Conservation (phyloP, 2,797 vertebrate genomes). For the Notamacropus eugenii region DNA sequence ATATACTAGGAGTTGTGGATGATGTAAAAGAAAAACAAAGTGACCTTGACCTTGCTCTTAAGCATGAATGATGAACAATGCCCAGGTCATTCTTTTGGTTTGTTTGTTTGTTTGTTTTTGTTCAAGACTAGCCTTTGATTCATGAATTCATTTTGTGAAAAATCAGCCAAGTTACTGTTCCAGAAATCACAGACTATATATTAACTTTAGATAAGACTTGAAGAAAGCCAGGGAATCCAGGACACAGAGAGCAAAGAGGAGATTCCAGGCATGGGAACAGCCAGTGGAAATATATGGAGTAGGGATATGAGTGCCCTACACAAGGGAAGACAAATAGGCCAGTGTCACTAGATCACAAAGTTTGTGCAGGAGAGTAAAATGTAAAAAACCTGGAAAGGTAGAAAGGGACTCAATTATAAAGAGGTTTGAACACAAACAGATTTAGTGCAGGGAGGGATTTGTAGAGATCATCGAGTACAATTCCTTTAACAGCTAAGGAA, state of each 20-base stretch:
- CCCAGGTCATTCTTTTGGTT: not conserved
- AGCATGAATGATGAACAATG: not conserved
- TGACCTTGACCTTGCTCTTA: not conserved
- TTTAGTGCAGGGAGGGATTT: not conserved
- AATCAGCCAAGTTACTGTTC: not conserved
- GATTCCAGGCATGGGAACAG: not conserved
- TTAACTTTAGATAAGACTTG: not conserved
- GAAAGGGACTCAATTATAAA: not conserved
- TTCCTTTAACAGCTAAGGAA: not conserved
- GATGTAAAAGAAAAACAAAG: not conserved
- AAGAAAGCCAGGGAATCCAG: not conserved
- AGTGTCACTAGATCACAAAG: not conserved
- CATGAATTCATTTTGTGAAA: not conserved
- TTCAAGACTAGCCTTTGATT: not conserved
- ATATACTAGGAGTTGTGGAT: not conserved
- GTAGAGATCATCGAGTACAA: not conserved
- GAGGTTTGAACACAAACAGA: not conserved
- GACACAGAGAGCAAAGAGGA: not conserved
- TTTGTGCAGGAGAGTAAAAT: not conserved
- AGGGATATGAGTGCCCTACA: not conserved
- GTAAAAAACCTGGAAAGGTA: not conserved
- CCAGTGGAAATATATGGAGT: not conserved
- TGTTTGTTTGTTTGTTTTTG: not conserved
- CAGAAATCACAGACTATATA: not conserved
- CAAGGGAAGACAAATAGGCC: not conserved